Evolutionary conservation across 2,888 invertebrate genomes (phyloP).

Genomic region (Pyrrhosoma nymphula): DNA sequence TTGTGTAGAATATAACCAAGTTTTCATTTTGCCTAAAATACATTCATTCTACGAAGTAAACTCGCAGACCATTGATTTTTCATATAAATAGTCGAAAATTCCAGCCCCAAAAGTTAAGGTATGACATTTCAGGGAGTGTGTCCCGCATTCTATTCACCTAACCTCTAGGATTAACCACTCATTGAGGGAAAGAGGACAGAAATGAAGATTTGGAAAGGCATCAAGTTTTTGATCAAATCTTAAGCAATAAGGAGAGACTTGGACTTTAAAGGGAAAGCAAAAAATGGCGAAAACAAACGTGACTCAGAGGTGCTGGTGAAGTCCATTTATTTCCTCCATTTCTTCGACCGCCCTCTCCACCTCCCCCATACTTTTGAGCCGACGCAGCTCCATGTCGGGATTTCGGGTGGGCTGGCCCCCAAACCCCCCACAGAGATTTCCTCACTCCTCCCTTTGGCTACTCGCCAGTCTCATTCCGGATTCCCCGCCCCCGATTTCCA

Average conservation of each 20-base stretch:
- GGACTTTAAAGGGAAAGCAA: background rate
- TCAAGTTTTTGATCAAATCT: too few relatives aligned
- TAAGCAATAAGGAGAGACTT: background rate
- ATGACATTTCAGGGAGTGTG: too few relatives aligned
- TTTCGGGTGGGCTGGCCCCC: background rate
- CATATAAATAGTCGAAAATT: too few relatives aligned
- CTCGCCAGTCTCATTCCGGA: constrained; percentile 21
- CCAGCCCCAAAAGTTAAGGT: too few relatives aligned
- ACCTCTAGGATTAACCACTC: too few relatives aligned
- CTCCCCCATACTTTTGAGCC: background rate
- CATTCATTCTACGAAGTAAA: too few relatives aligned
- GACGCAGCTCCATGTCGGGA: background rate
- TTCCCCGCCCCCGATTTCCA: constrained; percentile 3
- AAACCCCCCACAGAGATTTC: background rate
- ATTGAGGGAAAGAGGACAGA: too few relatives aligned
- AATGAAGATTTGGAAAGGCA: too few relatives aligned
- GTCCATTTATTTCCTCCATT: background rate
- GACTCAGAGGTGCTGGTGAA: background rate
- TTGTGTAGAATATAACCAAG: too few relatives aligned
- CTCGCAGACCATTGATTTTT: too few relatives aligned
- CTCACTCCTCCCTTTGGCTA: background rate
- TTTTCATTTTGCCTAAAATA: too few relatives aligned
- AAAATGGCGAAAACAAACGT: background rate
- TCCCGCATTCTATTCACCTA: too few relatives aligned
- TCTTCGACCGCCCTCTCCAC: background rate